phyloP scores from a whole-genome alignment of 2,113 vertebrate species.

The Canis aureus region DNA sequence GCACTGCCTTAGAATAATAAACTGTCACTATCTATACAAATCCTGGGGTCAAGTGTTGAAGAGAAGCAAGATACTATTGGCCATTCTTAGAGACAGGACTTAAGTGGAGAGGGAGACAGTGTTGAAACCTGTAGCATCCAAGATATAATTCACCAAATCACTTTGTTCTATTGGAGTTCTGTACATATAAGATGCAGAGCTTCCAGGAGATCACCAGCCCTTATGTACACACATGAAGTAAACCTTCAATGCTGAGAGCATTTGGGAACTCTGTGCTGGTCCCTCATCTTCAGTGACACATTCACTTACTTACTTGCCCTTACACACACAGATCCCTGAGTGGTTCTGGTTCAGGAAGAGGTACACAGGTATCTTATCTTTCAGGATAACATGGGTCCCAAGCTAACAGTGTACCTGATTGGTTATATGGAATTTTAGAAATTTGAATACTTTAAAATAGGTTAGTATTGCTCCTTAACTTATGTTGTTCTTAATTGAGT shows the following conservation, averaged over 20 bases:
- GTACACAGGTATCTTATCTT: not conserved
- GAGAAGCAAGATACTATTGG: not conserved
- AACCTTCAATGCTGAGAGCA: not conserved
- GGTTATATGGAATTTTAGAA: not conserved
- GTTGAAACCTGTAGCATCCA: not conserved
- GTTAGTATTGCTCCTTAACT: not conserved
- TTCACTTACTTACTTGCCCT: not conserved
- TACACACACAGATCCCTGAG: not conserved
- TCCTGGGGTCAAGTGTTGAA: not conserved
- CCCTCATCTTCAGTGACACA: not conserved
- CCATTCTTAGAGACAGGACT: not conserved
- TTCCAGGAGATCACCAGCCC: not conserved
- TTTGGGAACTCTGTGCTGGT: not conserved
- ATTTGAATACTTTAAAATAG: constrained; percentile 39
- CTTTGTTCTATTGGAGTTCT: not conserved
- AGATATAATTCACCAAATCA: not conserved
- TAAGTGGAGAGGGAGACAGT: not conserved
- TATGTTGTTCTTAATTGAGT: not conserved
- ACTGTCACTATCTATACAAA: not conserved
- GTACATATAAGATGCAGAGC: not conserved
- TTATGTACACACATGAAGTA: not conserved
- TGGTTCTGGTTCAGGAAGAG: not conserved
- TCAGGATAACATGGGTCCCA: not conserved
- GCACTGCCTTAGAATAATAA: not conserved
- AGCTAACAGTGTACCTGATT: not conserved